These are phyloP conservation scores for Tautogolabrus adspersus DNA, from an alignment of 2,113 vertebrate genomes.

Conservation along the genomic window DNA sequence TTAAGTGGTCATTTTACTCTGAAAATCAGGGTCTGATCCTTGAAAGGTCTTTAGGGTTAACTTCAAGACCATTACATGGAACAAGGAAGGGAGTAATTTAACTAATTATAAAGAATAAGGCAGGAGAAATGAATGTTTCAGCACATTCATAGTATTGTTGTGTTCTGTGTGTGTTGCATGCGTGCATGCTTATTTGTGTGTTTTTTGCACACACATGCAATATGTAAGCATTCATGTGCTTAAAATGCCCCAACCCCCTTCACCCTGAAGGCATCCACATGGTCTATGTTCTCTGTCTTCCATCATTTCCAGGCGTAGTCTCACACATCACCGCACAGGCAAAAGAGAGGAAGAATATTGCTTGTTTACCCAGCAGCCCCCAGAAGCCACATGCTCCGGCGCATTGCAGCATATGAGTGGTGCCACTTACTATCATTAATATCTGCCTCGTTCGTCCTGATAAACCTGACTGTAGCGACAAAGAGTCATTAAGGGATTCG, in stretches of 20 bases:
- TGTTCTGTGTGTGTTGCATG: neutral
- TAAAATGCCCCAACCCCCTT: constrained; percentile 34
- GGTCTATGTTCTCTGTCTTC: constrained; percentile 51
- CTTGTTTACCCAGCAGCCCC: constrained; percentile 61
- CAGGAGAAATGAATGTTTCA: constrained; percentile 39
- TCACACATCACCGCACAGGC: constrained; percentile 65
- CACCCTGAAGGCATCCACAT: constrained; percentile 61
- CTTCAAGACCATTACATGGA: constrained; percentile 31
- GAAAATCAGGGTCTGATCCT: constrained; percentile 51
- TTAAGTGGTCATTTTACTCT: constrained; percentile 74
- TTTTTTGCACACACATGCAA: constrained; percentile 5
- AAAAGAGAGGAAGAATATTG: constrained; percentile 49
- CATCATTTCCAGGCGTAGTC: constrained; percentile 56
- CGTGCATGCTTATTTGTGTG: constrained; percentile 17
- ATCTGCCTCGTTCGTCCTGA: constrained; percentile 54
- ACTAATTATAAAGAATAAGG: constrained; percentile 43
- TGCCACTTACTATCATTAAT: constrained; percentile 53
- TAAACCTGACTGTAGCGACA: constrained; percentile 55
- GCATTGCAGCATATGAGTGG: constrained; percentile 43
- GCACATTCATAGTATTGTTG: constrained; percentile 16
- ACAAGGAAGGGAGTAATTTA: constrained; percentile 11
- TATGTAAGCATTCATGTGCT: constrained; percentile 16
- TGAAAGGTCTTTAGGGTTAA: constrained; percentile 47
- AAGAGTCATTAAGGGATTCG: constrained; percentile 32
- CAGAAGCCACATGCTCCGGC: constrained; percentile 45